Percentiles rank a stretch among this genome's conserved stretches.
Evolutionary conservation across 2,797 vertebrate species (phyloP).

Genomic region (Typhlichthys eigenmanni): DNA sequence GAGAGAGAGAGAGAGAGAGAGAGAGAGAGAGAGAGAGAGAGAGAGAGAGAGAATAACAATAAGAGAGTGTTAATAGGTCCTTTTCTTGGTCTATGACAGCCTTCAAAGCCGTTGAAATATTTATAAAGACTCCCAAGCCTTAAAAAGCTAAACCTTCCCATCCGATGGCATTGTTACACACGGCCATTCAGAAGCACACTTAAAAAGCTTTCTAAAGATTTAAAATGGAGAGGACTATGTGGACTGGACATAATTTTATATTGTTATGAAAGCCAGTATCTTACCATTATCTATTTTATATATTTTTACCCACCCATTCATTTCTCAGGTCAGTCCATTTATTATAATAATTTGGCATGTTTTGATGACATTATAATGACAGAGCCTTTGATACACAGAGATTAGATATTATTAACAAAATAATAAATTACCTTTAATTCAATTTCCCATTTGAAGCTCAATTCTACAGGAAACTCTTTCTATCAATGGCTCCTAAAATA

Average conservation of each 20-base stretch:
- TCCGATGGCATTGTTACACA: slow-evolving; percentile 22
- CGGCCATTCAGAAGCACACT: slow-evolving; percentile 31
- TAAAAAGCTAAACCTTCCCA: slow-evolving; percentile 42
- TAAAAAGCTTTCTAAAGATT: slow-evolving; percentile 16
- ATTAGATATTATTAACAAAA: slow-evolving; percentile 7
- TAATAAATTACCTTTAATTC: slow-evolving; percentile 13
- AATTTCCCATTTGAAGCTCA: neutral
- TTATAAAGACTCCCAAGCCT: slow-evolving; percentile 33
- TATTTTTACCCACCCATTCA: slow-evolving; percentile 34
- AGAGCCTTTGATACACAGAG: slow-evolving; percentile 52
- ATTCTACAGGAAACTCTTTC: slow-evolving; percentile 24
- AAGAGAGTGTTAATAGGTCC: slow-evolving; percentile 13
- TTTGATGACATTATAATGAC: slow-evolving; percentile 9
- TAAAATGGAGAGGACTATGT: slow-evolving; percentile 14
- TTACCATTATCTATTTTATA: slow-evolving; percentile 32
- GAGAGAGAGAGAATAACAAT: neutral
- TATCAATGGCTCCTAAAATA: slow-evolving; percentile 52
- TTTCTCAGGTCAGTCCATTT: slow-evolving; percentile 61
- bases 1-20: slow-evolving; percentile 7
- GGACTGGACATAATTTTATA: slow-evolving; percentile 11
- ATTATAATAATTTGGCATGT: slow-evolving; percentile 47
- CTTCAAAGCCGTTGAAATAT: slow-evolving; percentile 42
- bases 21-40: neutral
- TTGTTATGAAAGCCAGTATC: slow-evolving; percentile 22
- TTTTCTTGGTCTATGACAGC: slow-evolving; percentile 38